A percentile compares a stretch with the other conserved stretches of the same genome.
These are phyloP conservation scores for Anaspis maculata DNA, from an alignment of 2,888 invertebrate genomes.

Conservation along the genomic window DNA sequence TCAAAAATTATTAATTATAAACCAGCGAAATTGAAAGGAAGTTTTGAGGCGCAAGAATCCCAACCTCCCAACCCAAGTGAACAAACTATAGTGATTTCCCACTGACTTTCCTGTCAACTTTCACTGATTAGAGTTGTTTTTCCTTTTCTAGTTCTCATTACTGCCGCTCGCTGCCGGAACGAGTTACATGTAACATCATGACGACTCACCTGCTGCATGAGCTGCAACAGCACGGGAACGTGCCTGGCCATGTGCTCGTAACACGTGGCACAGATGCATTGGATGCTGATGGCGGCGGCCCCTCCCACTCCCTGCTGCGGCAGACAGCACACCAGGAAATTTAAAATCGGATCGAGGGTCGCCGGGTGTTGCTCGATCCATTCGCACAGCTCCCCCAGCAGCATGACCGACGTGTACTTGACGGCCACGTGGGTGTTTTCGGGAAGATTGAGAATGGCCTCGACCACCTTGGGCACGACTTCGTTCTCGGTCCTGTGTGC, in stretches of 20 bases:
- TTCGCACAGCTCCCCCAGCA: conserved; percentile 87
- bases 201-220: conserved; percentile 65
- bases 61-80: no score
- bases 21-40: no score
- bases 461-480: conserved; percentile 87
- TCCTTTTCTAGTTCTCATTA: no score
- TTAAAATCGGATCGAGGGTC: conserved; percentile 71
- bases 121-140: no score
- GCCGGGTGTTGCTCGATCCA: conserved; percentile 88
- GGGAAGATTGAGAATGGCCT: conserved; percentile 80
- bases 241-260: conserved; percentile 69
- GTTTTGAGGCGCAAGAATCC: no score
- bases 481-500: conserved; percentile 87
- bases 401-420: conserved; percentile 75
- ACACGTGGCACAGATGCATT: conserved; percentile 79
- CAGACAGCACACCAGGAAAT: conserved; percentile 67
- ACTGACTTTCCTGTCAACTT: no score
- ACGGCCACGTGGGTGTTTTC: conserved; percentile 79
- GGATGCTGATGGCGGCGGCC: conserved; percentile 75
- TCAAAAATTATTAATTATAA: no score
- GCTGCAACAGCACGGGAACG: conserved; percentile 63
- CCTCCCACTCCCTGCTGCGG: conserved; percentile 64
- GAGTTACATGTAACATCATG: no score
- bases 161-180: no score
- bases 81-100: no score